These are phyloP conservation scores for Neosalanx taihuensis DNA, from an alignment of 2,797 vertebrate species.

Conservation along the genomic window DNA sequence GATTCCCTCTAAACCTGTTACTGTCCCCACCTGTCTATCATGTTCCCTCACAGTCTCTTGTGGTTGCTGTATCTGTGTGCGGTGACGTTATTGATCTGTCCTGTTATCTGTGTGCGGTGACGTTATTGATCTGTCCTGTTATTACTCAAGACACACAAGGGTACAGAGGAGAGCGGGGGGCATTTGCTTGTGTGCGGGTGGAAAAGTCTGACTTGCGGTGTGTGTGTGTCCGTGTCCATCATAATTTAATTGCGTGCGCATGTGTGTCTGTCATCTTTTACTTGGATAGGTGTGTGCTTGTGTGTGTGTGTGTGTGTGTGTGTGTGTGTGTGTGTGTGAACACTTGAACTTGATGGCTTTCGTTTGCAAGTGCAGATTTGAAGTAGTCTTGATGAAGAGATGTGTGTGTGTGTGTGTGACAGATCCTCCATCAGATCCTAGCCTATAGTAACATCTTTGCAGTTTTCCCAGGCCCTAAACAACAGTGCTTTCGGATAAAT, in stretches of 20 bases:
- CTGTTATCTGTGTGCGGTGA: conserved; percentile 62
- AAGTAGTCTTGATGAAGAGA: not conserved
- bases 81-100: conserved; percentile 65
- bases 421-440: not conserved
- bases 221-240: not conserved
- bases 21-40: conserved; percentile 68
- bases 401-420: not conserved
- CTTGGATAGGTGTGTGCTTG: not conserved
- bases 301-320: not conserved
- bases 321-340: conserved; percentile 10
- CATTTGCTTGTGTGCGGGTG: conserved; percentile 43
- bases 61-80: conserved; percentile 57
- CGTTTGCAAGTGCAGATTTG: no score
- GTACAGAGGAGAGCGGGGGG: conserved; percentile 31
- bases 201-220: not conserved
- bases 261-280: no score
- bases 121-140: conserved; percentile 64
- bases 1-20: conserved; percentile 72
- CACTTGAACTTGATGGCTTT: no score
- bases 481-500: not conserved
- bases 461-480: not conserved
- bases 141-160: conserved; percentile 57
- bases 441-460: not conserved
- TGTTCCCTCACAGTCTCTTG: conserved; percentile 62
- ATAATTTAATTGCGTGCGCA: no score